Evolutionary conservation across 1,140 invertebrate species (phyloP).

Genomic region (Stratiolaelaps scimitus): DNA sequence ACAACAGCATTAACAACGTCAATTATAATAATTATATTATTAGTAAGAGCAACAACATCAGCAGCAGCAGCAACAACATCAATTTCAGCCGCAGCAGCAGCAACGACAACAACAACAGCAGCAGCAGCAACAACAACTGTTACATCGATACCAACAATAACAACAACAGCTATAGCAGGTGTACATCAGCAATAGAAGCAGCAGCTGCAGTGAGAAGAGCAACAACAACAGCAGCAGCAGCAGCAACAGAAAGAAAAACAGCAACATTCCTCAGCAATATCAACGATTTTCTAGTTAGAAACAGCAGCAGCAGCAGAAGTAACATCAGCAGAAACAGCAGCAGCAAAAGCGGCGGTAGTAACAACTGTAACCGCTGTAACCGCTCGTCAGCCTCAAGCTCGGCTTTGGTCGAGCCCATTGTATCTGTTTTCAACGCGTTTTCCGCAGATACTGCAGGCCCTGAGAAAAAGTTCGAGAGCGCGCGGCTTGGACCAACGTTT

Average conservation of each 20-base stretch:
- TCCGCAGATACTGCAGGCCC: no score
- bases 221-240: not conserved
- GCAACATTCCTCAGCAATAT: not conserved
- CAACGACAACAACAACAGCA: not conserved
- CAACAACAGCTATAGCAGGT: slow-evolving; percentile 7
- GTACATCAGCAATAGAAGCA: slow-evolving; percentile 13
- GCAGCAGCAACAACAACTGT: not conserved
- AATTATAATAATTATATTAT: slow-evolving; percentile 5
- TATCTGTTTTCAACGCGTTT: no score
- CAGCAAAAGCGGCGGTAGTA: no score
- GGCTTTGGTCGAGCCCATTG: no score
- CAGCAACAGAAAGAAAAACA: not conserved
- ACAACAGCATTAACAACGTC: slow-evolving; percentile 2
- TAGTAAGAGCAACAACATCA: not conserved
- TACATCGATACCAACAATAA: slow-evolving; percentile 4
- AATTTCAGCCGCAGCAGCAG: not conserved
- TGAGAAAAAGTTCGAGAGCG: no score
- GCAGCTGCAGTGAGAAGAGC: not conserved
- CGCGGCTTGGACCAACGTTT: no score
- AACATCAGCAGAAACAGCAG: no score
- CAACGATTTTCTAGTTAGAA: no score
- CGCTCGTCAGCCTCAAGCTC: no score
- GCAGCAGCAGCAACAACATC: not conserved
- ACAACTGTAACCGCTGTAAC: no score
- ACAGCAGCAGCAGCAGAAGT: no score